Evolutionary conservation across 37 sponge, comb jelly and placozoan species (phyloP), one percentile per base, ranked within the genome.

Genomic region (Spongilla lacustris): DNA sequence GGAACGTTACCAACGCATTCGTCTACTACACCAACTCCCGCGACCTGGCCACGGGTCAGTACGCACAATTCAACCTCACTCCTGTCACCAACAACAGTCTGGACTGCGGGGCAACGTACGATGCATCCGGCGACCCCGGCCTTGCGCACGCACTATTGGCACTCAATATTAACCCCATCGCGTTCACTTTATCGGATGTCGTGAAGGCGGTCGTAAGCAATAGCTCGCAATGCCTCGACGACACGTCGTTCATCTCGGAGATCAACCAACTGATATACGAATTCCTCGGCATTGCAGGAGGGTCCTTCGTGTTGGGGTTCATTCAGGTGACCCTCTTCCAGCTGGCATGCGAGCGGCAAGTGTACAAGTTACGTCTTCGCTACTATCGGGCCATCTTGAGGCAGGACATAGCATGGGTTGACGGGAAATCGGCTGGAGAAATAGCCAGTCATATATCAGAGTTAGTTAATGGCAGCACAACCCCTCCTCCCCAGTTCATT

Each of bases 381-480:
- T 93, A 86, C 92, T 96, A 93, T 76, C 78, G 80, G 58, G 79
- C 92, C 38, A 78, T 93, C 30, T 70, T 96, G 80, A 33, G 89
- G 33, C 96, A 96, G 75, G 93, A 93, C 80, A 93, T 93, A 36
- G 88, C 81, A 30, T 95, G 86, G 90, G 89, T 92, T 84, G 96
- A 95, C 50, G 79, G 73, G 25, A 89, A 84, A 49, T 70, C 79
- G 2, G 38, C 74, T 71, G 90, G 90, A 75, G 90, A 89, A 49
- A 75, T 89, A 46, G 50, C 84, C 85, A 77, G 36, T 31, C 26
- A 81, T n/a, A 80, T 89, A 1, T 72, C 79, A 36, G 83, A 80
- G 90, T 89, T 26, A 88, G 89, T 41, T 36, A 33, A 22, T 31
- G 36, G 0, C 32, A 21, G 5, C 23, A 11, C 32, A 31, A 36